These are phyloP conservation scores for Eupithecia centaureata DNA, from an alignment of 2,888 invertebrate genomes.

Conservation along the genomic window DNA sequence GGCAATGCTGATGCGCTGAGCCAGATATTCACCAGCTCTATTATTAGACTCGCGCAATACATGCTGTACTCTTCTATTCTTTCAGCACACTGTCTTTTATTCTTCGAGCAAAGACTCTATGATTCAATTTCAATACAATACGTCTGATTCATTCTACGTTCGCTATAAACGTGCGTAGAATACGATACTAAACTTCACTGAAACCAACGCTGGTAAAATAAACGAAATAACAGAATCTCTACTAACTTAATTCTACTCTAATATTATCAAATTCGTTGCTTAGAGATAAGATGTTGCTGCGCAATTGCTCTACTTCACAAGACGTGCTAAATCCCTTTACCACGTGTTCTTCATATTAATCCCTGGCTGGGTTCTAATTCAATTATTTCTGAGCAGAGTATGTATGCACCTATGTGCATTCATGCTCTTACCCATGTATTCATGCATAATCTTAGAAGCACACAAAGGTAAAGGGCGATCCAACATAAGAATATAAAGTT, in stretches of 20 bases:
- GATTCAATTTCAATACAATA: constrained; percentile 3
- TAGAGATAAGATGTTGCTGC: not conserved
- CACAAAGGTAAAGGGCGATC: not conserved
- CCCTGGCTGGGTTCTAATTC: constrained; percentile 26
- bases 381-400: constrained; percentile 27
- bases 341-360: constrained; percentile 26
- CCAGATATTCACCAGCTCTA: not conserved
- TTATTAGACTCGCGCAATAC: constrained; percentile 5
- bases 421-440: too few species aligned
- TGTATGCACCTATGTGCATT: not conserved
- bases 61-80: not conserved
- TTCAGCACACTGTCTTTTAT: not conserved
- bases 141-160: not conserved
- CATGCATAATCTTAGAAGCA: not conserved
- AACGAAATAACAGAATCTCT: not conserved
- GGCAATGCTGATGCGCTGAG: too few species aligned
- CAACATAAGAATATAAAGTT: not conserved
- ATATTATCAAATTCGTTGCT: not conserved
- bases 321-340: constrained; percentile 17
- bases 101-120: not conserved
- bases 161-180: not conserved
- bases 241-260: not conserved
- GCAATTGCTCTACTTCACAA: constrained; percentile 16
- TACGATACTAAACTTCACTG: not conserved
- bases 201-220: not conserved